A percentile compares a stretch with the other conserved stretches of the same genome.
Evolutionary conservation across 2,113 vertebrate genomes (phyloP).

Genomic region (human (Homo sapiens)): DNA sequence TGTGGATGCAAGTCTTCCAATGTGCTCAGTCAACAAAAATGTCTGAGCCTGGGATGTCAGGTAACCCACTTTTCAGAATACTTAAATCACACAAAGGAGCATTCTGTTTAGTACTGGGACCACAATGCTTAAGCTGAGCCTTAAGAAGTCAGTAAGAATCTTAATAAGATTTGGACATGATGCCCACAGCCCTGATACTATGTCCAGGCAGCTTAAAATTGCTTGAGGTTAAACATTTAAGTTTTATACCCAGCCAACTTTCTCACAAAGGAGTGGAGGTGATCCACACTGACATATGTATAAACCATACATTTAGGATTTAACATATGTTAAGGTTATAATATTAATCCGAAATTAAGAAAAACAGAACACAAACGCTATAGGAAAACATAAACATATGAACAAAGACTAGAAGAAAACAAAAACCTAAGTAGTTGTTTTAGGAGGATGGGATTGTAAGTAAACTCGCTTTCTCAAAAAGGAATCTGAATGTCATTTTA

Average conservation of each 20-base stretch:
- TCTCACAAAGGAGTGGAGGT: not conserved
- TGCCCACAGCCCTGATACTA: not conserved
- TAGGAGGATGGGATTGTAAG: not conserved
- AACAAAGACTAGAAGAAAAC: not conserved
- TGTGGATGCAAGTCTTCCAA: not conserved
- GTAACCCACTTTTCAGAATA: not conserved
- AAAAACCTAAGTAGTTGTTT: not conserved
- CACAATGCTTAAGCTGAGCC: not conserved
- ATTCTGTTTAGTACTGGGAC: not conserved
- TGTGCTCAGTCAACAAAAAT: not conserved
- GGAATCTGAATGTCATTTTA: not conserved
- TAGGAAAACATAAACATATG: not conserved
- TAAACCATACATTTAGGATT: not conserved
- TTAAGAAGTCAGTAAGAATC: conserved; percentile 11
- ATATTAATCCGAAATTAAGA: conserved; percentile 6
- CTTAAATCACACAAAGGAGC: not conserved
- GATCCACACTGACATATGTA: not conserved
- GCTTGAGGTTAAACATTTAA: not conserved
- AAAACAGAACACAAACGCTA: not conserved
- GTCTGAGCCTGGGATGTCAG: not conserved
- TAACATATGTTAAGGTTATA: not conserved
- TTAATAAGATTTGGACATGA: conserved; percentile 8
- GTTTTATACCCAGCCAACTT: not conserved
- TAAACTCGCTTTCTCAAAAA: not conserved
- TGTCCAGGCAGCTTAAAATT: not conserved